Conservation (phyloP, 2,113 vertebrate genomes). For the Phalacrocorax brasilianus region DNA sequence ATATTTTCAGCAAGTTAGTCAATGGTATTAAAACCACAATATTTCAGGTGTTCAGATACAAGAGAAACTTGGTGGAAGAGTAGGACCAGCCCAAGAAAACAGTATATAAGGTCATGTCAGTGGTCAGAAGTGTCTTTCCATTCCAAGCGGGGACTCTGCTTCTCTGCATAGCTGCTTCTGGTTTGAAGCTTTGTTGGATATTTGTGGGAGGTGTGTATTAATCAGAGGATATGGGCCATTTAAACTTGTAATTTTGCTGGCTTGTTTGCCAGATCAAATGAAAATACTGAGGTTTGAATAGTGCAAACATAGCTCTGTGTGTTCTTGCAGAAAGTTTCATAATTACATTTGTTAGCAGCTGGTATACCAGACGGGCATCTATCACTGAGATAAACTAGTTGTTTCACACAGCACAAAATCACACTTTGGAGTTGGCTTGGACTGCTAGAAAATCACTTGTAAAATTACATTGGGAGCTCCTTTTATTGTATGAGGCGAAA, state of each 20-base stretch:
- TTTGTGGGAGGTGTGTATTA: not conserved
- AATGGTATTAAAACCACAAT: not conserved
- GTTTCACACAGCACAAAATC: not conserved
- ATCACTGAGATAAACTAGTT: not conserved
- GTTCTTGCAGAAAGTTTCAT: not conserved
- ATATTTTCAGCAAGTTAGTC: not conserved
- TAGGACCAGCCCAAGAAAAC: not conserved
- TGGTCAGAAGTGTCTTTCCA: not conserved
- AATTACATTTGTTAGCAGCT: not conserved
- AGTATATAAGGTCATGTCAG: not conserved
- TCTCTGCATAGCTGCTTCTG: not conserved
- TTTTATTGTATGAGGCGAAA: not conserved
- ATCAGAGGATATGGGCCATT: not conserved
- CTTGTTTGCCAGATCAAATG: not conserved
- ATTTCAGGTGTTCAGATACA: not conserved
- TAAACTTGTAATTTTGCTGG: not conserved
- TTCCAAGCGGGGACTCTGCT: fast-evolving
- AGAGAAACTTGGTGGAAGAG: not conserved
- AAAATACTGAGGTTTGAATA: not conserved
- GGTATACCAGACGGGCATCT: not conserved
- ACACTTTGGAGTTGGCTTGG: not conserved
- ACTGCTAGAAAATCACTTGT: not conserved
- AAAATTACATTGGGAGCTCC: not conserved
- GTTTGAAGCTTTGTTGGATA: not conserved
- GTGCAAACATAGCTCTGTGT: not conserved